These are phyloP conservation scores for Macaria notata DNA, from an alignment of 2,888 invertebrate species.

Conservation along the genomic window DNA sequence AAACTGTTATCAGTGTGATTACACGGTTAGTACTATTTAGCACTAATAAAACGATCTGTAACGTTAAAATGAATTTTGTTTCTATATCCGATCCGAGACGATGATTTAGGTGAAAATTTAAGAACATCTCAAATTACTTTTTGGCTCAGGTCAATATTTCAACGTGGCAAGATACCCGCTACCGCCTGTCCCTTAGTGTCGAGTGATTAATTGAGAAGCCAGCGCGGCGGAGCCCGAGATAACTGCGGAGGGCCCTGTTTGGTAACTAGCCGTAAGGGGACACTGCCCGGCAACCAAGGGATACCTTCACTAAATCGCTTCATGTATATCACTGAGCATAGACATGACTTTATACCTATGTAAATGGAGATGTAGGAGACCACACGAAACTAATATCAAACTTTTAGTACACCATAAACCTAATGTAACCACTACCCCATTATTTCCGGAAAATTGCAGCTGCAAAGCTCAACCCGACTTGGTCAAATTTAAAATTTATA, in stretches of 20 bases:
- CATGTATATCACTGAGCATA: constrained; percentile 33
- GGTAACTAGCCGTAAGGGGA: constrained; percentile 48
- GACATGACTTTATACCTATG: too few species aligned
- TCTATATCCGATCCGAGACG: too few species aligned
- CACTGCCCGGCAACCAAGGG: constrained; percentile 45
- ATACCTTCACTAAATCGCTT: constrained; percentile 48
- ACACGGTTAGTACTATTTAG: too few species aligned
- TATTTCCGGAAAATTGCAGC: constrained; percentile 25
- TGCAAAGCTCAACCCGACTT: constrained; percentile 14
- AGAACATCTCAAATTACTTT: too few species aligned
- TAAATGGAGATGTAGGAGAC: too few species aligned
- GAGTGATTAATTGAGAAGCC: constrained; percentile 54
- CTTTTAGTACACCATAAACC: constrained; percentile 16
- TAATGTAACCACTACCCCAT: constrained; percentile 12
- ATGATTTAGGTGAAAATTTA: too few species aligned
- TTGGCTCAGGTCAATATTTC: too few species aligned
- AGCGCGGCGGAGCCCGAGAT: constrained; percentile 50
- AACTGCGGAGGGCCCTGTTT: constrained; percentile 42
- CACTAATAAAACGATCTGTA: too few species aligned
- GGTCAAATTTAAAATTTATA: constrained; percentile 35
- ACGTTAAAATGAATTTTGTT: too few species aligned
- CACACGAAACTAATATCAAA: constrained; percentile 17
- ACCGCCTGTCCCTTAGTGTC: constrained; percentile 11
- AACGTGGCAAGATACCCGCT: too few species aligned
- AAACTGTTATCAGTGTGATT: too few species aligned